These are phyloP conservation scores for Rosalia funebris DNA, from an alignment of 2,888 invertebrate genomes.

Conservation along the genomic window DNA sequence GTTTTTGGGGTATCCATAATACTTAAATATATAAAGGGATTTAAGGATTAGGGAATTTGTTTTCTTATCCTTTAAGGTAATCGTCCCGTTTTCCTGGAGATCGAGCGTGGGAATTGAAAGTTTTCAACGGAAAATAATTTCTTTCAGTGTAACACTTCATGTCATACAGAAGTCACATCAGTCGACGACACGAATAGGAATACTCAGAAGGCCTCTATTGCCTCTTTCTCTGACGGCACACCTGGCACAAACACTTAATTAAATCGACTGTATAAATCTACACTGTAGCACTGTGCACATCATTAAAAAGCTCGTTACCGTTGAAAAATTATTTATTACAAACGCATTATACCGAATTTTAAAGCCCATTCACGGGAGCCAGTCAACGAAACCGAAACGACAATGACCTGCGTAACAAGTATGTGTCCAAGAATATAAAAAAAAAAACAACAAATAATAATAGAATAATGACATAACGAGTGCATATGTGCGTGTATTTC, in stretches of 20 bases:
- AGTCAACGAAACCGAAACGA: slow-evolving; percentile 40
- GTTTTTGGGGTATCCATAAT: no score
- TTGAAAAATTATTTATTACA: slow-evolving; percentile 41
- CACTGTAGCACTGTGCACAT: slow-evolving; percentile 11
- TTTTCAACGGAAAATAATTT: no score
- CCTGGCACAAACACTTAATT: slow-evolving; percentile 7
- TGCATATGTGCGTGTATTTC: slow-evolving; percentile 37
- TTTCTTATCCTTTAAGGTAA: no score
- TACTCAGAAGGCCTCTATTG: background rate
- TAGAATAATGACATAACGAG: slow-evolving; percentile 44
- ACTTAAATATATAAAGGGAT: no score
- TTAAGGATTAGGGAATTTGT: no score
- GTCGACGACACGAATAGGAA: no score
- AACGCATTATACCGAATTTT: slow-evolving; percentile 38
- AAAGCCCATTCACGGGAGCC: slow-evolving; percentile 37
- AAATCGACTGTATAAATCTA: slow-evolving; percentile 19
- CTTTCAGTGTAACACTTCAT: no score
- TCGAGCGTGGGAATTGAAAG: no score
- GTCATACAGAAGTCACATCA: no score
- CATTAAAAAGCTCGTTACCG: slow-evolving; percentile 37
- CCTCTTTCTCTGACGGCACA: background rate
- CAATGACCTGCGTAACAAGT: slow-evolving; percentile 44
- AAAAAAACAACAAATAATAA: slow-evolving; percentile 36
- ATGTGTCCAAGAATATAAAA: slow-evolving; percentile 36
- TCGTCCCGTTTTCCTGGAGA: no score